Conservation (phyloP, 2,797 vertebrate genomes). For the Neosilurus hyrtlii region DNA sequence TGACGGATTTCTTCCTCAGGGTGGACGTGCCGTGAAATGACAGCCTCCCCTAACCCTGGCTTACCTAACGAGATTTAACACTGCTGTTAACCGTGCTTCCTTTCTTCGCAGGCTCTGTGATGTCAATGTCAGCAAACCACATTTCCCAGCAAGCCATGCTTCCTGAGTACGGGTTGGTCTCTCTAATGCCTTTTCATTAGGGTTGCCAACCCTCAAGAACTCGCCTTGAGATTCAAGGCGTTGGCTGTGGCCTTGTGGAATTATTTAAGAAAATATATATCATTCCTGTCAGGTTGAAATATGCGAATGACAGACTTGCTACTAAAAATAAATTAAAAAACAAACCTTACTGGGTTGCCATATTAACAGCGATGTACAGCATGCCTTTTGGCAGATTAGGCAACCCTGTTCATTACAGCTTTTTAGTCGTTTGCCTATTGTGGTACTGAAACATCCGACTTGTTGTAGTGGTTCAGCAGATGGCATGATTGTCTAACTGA, state of each 20-base stretch:
- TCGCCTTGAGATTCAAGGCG: constrained; percentile 8
- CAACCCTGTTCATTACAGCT: neutral
- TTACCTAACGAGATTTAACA: constrained; percentile 80
- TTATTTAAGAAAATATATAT: neutral
- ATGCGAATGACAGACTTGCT: neutral
- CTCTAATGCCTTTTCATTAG: neutral
- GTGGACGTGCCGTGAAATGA: constrained; percentile 76
- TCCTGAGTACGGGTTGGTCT: constrained; percentile 5
- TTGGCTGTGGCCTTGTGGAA: neutral
- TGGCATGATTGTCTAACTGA: constrained; percentile 2
- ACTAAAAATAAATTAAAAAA: neutral
- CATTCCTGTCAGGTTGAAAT: constrained; percentile 5
- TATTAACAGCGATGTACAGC: neutral
- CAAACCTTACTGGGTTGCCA: neutral
- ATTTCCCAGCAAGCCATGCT: constrained; percentile 66
- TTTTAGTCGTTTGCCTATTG: neutral
- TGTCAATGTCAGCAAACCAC: constrained; percentile 65
- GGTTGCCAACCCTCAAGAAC: constrained; percentile 11
- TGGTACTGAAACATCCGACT: neutral
- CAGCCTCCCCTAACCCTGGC: constrained; percentile 77
- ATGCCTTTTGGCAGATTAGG: neutral
- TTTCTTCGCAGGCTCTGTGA: constrained; percentile 61
- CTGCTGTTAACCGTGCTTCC: constrained; percentile 54
- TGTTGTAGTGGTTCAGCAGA: neutral
- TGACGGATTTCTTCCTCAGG: constrained; percentile 76